Evolutionary conservation across 2,113 vertebrate species (phyloP), one percentile per base, ranked within the genome.

Genomic region (Chaetodon trifascialis): DNA sequence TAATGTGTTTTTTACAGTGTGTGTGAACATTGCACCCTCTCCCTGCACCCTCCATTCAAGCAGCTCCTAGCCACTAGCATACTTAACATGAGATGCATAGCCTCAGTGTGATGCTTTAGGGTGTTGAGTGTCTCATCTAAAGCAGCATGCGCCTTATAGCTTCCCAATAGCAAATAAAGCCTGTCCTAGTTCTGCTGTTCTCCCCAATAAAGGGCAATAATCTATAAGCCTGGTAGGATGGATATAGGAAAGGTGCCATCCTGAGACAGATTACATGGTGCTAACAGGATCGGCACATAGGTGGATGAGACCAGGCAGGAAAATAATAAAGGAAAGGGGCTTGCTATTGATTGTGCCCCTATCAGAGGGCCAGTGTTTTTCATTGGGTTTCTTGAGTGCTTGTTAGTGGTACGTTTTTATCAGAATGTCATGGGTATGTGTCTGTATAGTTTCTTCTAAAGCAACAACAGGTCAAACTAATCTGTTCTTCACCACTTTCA

Each of bases 231-330:
- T 75, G 69, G 79, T 85, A 76, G 62, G 69, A 49, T 86, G 86
- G 74, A 81, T 91, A 86, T 67, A 78, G 88, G 83, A 89, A 82
- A 71, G 79, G 81, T 92, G 89, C 87, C 92, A 90, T 86, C 73
- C 91, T 89, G 85, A 93, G 89, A 91, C 81, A 89, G 92, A 95
- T 94, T 92, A 95, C 76, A 70, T 82, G 86, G 71, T 76, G 77
- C 90, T 92, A 91, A 94, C 89, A 91, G 91, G 91, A 93, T 90
- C 55, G 49, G 84, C 75, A 83, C 83, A 76, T 83, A 77, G 86
- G 74, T 86, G 90, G 76, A 89, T 86, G 88, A 90, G 84, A 87
- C 60, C 70, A 69, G 58, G 63, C 71, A 87, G 74, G 82, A 67
- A 87, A 86, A 91, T 84, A 85, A 88, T 84, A 88, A 73, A 76